Conservation (phyloP, 2,113 vertebrate genomes). For the Anser cygnoides region DNA sequence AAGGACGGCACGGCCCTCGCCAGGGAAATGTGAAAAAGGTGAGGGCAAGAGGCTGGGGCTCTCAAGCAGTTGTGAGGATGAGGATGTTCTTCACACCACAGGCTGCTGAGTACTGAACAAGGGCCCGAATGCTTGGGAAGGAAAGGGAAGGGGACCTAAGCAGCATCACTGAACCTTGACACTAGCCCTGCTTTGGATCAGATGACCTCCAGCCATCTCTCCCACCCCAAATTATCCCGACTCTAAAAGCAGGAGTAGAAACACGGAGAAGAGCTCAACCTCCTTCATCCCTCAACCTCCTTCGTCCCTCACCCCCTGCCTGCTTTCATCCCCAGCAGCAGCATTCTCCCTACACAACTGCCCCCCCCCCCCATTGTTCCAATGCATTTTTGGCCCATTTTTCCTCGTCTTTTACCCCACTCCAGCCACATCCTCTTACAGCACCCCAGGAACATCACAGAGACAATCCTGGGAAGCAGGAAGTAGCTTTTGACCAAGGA, state of each 20-base stretch:
- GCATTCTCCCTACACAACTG: background rate
- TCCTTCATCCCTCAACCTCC: too few species aligned
- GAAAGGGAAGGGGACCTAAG: background rate
- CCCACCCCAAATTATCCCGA: background rate
- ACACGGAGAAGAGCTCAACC: background rate
- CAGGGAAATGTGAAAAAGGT: background rate
- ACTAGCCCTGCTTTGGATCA: background rate
- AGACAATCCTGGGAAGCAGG: background rate
- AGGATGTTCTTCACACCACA: rapidly evolving
- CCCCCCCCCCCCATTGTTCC: background rate
- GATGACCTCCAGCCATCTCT: background rate
- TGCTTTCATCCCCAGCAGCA: background rate
- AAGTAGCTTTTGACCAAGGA: background rate
- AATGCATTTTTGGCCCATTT: too few species aligned
- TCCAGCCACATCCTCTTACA: background rate
- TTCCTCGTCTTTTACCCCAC: background rate
- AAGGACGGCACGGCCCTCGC: background rate
- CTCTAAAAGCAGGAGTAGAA: background rate
- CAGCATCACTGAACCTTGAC: background rate
- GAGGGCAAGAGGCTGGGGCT: background rate
- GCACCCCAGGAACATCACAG: background rate
- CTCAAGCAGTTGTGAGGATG: background rate
- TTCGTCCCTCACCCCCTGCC: background rate
- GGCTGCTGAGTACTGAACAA: background rate
- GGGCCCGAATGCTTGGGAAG: background rate